These are phyloP conservation scores for Mizuhopecten yessoensis DNA, from an alignment of 1,140 invertebrate species.

Conservation along the genomic window DNA sequence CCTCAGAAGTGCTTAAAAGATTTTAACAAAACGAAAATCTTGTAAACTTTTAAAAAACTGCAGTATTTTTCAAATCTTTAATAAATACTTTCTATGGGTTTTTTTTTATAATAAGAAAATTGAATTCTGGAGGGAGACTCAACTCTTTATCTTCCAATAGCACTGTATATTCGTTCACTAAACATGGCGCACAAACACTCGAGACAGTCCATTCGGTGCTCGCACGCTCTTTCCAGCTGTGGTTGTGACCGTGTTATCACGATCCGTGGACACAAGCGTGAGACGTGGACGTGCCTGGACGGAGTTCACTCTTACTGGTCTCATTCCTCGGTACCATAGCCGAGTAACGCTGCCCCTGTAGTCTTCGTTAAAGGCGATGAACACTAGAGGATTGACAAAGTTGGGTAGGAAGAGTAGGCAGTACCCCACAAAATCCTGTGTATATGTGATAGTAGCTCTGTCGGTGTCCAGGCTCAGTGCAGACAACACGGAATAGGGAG, in stretches of 20 bases:
- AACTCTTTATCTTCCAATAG: no score
- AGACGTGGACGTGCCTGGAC: not conserved
- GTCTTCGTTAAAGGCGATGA: slow-evolving; percentile 4
- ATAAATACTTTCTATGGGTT: no score
- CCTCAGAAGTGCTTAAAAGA: no score
- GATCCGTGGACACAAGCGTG: not conserved
- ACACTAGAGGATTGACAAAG: not conserved
- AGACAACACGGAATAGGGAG: not conserved
- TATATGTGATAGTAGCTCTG: not conserved
- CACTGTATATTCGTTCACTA: no score
- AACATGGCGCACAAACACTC: not conserved
- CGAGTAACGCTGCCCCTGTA: not conserved
- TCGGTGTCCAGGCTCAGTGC: not conserved
- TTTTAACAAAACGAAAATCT: no score
- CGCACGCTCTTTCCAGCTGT: not conserved
- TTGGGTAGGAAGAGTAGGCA: not conserved
- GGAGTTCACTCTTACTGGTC: not conserved
- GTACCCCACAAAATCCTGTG: not conserved
- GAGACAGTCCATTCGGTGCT: not conserved
- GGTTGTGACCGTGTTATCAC: not conserved
- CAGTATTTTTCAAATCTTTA: no score
- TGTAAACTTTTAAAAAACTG: no score
- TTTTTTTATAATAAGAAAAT: no score
- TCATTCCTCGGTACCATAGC: not conserved
- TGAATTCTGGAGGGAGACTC: no score